Evolutionary conservation across 2,888 invertebrate species (phyloP), one percentile per base, ranked within the genome.

Genomic region (Molanna angustata): DNA sequence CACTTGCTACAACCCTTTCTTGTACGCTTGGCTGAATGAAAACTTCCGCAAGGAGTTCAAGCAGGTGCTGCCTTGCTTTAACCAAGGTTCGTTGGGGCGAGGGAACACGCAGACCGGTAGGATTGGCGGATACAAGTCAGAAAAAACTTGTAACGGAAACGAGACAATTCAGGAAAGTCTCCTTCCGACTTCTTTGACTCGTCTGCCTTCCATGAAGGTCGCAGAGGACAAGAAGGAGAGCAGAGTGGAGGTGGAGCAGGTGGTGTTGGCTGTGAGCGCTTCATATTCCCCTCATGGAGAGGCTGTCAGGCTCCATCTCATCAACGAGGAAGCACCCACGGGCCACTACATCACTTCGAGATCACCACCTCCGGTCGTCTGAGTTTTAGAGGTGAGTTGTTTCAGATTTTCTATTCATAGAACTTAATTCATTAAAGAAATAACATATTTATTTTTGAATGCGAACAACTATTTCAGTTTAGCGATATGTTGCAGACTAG

Each of bases 11-110:
- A 98, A 97, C 69, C 95, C 96, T 0, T 93, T 98, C 67, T 79
- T 97, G 4, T 98, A 97, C 69, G 96, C 96, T 14, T 97, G 96
- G 95, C 81, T 97, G 67, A 98, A 98, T 70, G 96, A 95, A 63
- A 92, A 90, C 70, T 96, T 96, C 67, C 85, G 94, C 54, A 94
- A 94, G 68, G 94, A 95, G 69, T 95, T 95, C 68, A 91, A 88
- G 65, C 85, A 87, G 69, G 88, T 90, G 0, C 67, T 85, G 56
- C 84, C 84, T 31, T 78, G 76, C 59, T 83, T 84, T 64, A 80
- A 81, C 63, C 80, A 80, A 61, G 74, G 80, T 0, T 69, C 69
- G 7, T 69, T 71, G 49, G 70, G 74, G 53, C 45, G 58, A 16
- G 48, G 51, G 9, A 58, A 59, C 54, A 16, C 50, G 52, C 33